Percentiles rank a stretch among this genome's conserved stretches.
Conservation (phyloP, 2,797 vertebrate genomes). For the Chaunax sp. region DNA sequence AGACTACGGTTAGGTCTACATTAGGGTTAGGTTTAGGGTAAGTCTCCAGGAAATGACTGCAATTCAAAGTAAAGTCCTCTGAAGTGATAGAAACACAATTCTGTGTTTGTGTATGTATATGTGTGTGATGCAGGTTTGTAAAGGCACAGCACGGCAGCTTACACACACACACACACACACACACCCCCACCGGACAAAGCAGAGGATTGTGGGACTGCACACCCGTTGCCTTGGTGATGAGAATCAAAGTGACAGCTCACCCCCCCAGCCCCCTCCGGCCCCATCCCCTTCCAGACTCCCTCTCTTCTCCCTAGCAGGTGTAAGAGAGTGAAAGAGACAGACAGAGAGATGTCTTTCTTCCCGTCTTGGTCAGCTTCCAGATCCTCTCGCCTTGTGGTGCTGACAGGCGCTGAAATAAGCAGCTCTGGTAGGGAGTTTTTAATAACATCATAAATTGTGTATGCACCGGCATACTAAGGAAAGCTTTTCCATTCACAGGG, state of each 20-base stretch:
- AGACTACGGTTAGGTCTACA: too few species aligned
- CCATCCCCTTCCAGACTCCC: constrained; percentile 21
- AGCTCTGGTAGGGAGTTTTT: constrained; percentile 44
- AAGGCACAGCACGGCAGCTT: constrained; percentile 50
- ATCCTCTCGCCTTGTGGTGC: constrained; percentile 62
- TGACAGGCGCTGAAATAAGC: constrained; percentile 59
- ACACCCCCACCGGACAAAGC: constrained; percentile 78
- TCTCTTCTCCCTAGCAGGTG: constrained; percentile 77
- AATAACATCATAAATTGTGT: constrained; percentile 51
- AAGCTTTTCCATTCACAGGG: too few species aligned
- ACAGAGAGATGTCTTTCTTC: constrained; percentile 77
- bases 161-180: constrained; percentile 22
- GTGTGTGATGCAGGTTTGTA: constrained; percentile 47
- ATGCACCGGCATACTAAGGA: not conserved
- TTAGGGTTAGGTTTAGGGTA: too few species aligned
- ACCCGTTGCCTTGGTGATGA: constrained; percentile 81
- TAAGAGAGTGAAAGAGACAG: constrained; percentile 57
- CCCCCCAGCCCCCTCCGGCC: constrained; percentile 28
- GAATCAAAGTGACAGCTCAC: constrained; percentile 85
- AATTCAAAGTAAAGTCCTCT: not conserved
- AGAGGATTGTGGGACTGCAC: constrained; percentile 81
- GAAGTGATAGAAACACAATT: not conserved
- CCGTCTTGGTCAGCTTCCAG: constrained; percentile 63
- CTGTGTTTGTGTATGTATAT: constrained; percentile 18
- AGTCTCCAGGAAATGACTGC: too few species aligned